phyloP scores from a whole-genome alignment of 2,113 vertebrate species.

The Spea multiplicata region DNA sequence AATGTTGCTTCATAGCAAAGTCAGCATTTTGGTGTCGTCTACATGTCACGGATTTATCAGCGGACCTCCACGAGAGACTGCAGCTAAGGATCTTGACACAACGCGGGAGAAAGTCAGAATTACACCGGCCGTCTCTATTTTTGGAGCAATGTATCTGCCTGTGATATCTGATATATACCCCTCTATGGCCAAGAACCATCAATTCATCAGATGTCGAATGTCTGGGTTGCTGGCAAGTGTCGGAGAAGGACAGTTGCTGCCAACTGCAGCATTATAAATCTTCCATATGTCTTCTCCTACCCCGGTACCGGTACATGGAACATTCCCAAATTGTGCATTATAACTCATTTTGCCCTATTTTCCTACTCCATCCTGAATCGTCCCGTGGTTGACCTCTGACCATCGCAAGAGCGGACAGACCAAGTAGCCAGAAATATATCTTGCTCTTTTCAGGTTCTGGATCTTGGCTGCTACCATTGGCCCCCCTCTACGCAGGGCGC shows the following conservation, averaged over 20 bases:
- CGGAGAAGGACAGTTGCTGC: constrained; percentile 4
- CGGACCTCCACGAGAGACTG: not conserved
- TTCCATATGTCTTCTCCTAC: constrained; percentile 1
- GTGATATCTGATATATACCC: constrained; percentile 20
- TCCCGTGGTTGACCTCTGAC: too few species aligned
- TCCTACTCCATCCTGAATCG: too few species aligned
- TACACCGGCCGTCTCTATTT: constrained; percentile 19
- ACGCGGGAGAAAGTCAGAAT: constrained; percentile 10
- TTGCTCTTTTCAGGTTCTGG: too few species aligned
- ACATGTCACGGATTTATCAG: too few species aligned
- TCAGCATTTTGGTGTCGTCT: too few species aligned
- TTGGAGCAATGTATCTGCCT: constrained; percentile 30
- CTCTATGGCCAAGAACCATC: constrained; percentile 16
- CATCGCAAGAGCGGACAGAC: too few species aligned
- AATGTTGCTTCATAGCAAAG: too few species aligned
- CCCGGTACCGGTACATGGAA: constrained; percentile 11
- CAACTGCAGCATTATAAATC: constrained; percentile 8
- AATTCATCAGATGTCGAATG: constrained; percentile 31
- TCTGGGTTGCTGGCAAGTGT: not conserved
- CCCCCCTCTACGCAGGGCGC: too few species aligned
- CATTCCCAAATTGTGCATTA: not conserved
- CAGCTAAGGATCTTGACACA: constrained; percentile 19
- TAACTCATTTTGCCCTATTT: too few species aligned
- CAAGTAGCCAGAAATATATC: too few species aligned
- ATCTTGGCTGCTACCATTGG: too few species aligned